Evolutionary conservation across 2,888 invertebrate species (phyloP).

Genomic region (Hypomecis punctinalis): DNA sequence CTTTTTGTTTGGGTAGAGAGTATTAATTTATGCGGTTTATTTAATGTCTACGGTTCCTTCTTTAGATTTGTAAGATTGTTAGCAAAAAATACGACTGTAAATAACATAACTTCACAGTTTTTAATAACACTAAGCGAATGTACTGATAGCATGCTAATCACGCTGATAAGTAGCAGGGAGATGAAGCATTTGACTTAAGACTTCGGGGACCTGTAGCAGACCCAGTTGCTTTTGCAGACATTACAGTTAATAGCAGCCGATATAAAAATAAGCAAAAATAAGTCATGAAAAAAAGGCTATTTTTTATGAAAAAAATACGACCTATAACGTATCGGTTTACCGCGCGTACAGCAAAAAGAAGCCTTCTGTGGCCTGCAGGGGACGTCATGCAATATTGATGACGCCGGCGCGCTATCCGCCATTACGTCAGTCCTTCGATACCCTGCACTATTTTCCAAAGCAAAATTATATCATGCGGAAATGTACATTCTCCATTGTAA

Average conservation of each 20-base stretch:
- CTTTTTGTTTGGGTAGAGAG: not conserved
- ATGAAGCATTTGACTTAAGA: too few species aligned
- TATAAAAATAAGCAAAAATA: not conserved
- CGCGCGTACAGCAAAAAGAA: slow-evolving; percentile 54
- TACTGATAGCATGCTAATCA: too few species aligned
- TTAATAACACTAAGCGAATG: too few species aligned
- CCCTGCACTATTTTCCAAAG: slow-evolving; percentile 10
- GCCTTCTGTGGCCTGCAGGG: slow-evolving; percentile 43
- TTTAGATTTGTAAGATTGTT: too few species aligned
- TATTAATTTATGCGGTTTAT: not conserved
- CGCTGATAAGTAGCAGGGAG: too few species aligned
- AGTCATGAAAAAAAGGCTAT: not conserved
- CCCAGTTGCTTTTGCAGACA: too few species aligned
- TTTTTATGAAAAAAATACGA: slow-evolving; percentile 41
- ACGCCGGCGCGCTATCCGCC: slow-evolving; percentile 31
- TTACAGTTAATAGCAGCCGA: not conserved
- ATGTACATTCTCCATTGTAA: slow-evolving; percentile 26
- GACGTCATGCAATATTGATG: slow-evolving; percentile 61
- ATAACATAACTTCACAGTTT: too few species aligned
- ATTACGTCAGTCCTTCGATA: not conserved
- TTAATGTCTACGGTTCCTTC: not conserved
- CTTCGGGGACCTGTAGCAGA: too few species aligned
- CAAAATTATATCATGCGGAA: slow-evolving; percentile 5
- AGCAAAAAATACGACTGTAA: too few species aligned
- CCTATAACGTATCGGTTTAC: slow-evolving; percentile 49